Evolutionary conservation across 2,888 invertebrate species (phyloP), one percentile per base, ranked within the genome.

Genomic region (Mythimna impura): DNA sequence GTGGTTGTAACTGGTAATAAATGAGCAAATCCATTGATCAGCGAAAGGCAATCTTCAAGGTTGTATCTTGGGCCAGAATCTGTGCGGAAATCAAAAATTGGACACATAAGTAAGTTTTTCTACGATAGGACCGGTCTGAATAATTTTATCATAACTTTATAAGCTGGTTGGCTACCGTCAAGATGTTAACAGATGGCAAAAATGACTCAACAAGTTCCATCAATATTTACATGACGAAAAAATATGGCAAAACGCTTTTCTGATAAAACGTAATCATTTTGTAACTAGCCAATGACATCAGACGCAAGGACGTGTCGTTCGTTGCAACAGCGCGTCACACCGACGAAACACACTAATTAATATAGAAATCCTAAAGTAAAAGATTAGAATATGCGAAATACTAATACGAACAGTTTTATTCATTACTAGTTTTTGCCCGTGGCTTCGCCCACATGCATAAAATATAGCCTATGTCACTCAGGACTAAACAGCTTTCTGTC

Each of bases 251-350:
- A 58, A 64, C 25, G 71, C 5, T 78, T 82, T 63, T 66, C 30
- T 63, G 58, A 71, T 66, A 64, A 58, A 83, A 61, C 43, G 22
- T 54, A 78, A 78, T 66, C 1, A 67, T 79, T 79, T 79, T 79
- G 66, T 78, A 79, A 73, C 30, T 30, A 64, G n/a, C 57, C 43
- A 22, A 55, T 72, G 72, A 60, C 66, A 52, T 71, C 63, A 70
- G 43, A 60, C 10, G 36, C 50, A 63, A 60, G 57, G 62, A 71
- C 63, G 55, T 57, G 52, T 22, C 43, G 47, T 14, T 54, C 12
- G 22, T 69, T 80, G 66, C 64, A 60, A 67, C 54, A 73, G 22
- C 20, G 54, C 57, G 34, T 60, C 12, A 71, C 4, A 63, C 57
- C 30, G 25, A 60, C 47, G 17, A 64, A 68, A 34, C 64, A 25